Evolutionary conservation across 2,797 vertebrate species (phyloP).

Genomic region (Hephaestus fuliginosus): DNA sequence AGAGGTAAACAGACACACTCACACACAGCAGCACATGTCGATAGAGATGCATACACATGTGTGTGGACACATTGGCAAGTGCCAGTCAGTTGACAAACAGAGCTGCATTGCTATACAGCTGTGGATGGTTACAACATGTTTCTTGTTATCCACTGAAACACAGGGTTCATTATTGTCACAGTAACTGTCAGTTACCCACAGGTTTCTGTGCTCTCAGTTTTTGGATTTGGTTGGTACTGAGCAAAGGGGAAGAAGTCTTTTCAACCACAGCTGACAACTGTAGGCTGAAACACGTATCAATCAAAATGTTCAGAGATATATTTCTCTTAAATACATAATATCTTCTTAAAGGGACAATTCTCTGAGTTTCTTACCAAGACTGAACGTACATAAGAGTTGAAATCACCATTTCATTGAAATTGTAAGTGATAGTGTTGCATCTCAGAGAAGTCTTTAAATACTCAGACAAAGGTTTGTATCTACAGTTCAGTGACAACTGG

Average conservation of each 20-base stretch:
- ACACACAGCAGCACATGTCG: constrained; percentile 22
- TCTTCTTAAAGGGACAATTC: background rate
- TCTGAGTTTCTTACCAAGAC: background rate
- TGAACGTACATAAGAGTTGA: background rate
- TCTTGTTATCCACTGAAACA: constrained; percentile 10
- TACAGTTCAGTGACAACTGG: too few relatives aligned
- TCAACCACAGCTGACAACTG: too few relatives aligned
- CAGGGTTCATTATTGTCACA: background rate
- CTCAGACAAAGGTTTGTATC: too few relatives aligned
- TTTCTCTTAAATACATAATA: too few relatives aligned
- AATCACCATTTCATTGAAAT: background rate
- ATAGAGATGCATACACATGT: constrained; percentile 46
- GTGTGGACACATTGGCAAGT: constrained; percentile 33
- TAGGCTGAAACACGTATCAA: background rate
- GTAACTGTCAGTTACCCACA: background rate
- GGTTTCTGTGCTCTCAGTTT: background rate
- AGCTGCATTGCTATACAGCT: constrained; percentile 19
- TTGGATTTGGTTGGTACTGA: background rate
- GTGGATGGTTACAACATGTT: constrained; percentile 16
- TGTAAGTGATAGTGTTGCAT: background rate
- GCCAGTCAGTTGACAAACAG: constrained; percentile 35
- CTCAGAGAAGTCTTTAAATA: too few relatives aligned
- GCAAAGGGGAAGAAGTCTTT: background rate
- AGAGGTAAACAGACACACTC: constrained; percentile 69
- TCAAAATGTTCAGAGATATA: background rate